These are phyloP conservation scores for Nesogale talazaci DNA, from an alignment of 2,113 vertebrate species.

Conservation along the genomic window DNA sequence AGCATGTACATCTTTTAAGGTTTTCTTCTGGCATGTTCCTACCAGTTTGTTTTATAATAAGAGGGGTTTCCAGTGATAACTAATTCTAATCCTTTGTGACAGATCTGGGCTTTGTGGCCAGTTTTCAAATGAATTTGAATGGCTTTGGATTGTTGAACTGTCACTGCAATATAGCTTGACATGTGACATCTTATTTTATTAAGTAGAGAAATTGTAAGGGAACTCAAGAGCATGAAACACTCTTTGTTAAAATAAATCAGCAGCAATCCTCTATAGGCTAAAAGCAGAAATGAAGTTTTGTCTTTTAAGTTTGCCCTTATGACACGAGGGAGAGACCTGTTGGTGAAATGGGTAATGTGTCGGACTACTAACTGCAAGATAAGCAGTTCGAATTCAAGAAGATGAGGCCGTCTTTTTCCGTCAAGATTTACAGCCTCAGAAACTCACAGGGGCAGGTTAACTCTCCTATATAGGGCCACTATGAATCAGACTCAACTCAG, in stretches of 20 bases:
- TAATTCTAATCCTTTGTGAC: slow-evolving; percentile 56
- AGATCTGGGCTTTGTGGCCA: slow-evolving; percentile 47
- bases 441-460: too few relatives aligned
- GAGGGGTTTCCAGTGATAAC: not conserved
- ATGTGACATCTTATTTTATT: slow-evolving; percentile 64
- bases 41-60: slow-evolving; percentile 38
- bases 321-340: slow-evolving; percentile 49
- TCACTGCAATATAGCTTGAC: slow-evolving; percentile 68
- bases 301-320: slow-evolving; percentile 59
- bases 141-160: slow-evolving; percentile 76
- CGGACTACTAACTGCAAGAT: too few relatives aligned
- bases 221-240: slow-evolving; percentile 51
- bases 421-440: too few relatives aligned
- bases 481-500: too few relatives aligned
- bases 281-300: slow-evolving; percentile 53
- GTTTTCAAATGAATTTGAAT: slow-evolving; percentile 66
- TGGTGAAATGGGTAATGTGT: too few relatives aligned
- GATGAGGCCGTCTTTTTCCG: too few relatives aligned
- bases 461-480: too few relatives aligned
- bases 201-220: slow-evolving; percentile 71
- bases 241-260: slow-evolving; percentile 73
- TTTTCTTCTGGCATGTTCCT: slow-evolving; percentile 30
- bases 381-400: too few relatives aligned
- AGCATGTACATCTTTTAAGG: slow-evolving; percentile 9
- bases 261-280: slow-evolving; percentile 58